These are phyloP conservation scores for Alviniconcha strummeri DNA, from an alignment of 2,888 invertebrate genomes.

Conservation along the genomic window DNA sequence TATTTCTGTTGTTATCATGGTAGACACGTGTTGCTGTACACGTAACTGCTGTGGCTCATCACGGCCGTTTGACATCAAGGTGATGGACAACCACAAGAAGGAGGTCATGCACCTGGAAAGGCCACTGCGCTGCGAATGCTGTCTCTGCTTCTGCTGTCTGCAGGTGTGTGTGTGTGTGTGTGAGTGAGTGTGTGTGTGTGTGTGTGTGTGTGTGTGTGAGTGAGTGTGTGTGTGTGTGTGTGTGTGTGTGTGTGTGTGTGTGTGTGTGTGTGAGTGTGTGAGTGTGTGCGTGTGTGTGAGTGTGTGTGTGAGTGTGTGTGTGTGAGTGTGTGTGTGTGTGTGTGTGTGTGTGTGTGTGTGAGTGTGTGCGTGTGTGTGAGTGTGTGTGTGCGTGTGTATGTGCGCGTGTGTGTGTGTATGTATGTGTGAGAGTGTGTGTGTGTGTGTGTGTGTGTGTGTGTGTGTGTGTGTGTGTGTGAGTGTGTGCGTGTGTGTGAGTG, in stretches of 20 bases:
- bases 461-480: background rate
- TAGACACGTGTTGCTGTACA: slow-evolving; percentile 87
- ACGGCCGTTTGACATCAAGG: slow-evolving; percentile 90
- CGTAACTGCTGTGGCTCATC: slow-evolving; percentile 88
- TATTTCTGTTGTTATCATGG: background rate
- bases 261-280: no score
- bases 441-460: background rate
- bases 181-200: background rate
- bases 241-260: background rate
- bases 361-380: background rate
- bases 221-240: background rate
- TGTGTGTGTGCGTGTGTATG: background rate
- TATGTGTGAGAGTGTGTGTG: background rate
- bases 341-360: no score
- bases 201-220: no score
- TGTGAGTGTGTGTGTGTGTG: no score
- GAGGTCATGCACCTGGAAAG: slow-evolving; percentile 89
- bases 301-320: no score
- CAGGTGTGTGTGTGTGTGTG: slow-evolving; percentile 74
- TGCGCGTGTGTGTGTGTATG: background rate
- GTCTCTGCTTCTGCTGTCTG: slow-evolving; percentile 90
- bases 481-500: no score
- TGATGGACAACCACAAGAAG: slow-evolving; percentile 86
- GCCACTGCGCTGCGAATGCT: slow-evolving; percentile 87
- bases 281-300: no score